Base-by-base conservation (phyloP, 1,140 invertebrate genomes). In the Drosophila ohnishii region DNA sequence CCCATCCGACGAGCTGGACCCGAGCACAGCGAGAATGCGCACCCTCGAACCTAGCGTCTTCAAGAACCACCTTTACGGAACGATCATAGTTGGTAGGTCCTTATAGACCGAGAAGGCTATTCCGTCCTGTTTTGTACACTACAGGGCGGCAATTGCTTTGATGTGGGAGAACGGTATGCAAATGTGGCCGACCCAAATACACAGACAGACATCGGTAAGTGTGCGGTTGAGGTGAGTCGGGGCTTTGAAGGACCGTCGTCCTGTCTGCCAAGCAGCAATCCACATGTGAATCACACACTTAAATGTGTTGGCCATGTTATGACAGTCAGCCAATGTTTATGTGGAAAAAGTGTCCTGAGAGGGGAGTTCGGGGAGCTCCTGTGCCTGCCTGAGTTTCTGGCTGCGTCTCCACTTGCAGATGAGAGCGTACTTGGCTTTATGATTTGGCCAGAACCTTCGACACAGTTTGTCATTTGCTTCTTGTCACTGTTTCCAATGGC, bases 251-350 rank as follows among this genome's bases (percentile, higher is more conserved):
- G 22, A 37, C 25, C 19, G 16, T 30, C 32, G 13, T 64, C 25
- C 11, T 10, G 61, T 32, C 34, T 39, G 60, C 14, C 61, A 67
- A 77, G 51, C 75, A 47, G 55, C 65, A 62, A 79, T 44, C 60
- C 61, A 65, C 58, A 65, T 83, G 76, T 82, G 64, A 74, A 82
- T 82, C 69, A 79, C 64, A 84, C 70, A 39, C 67, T 66, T 57
- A 47, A 69, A 69, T 69, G 25, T 57, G 67, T 47, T 75, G 65
- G 58, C 28, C 63, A 66, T 78, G 74, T 80, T 85, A 70, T 82
- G 59, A 28, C 37, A 50, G 65, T 51, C 59, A 78, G 51, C 59
- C 58, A 71, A 67, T 71, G 77, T 60, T 74, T 80, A 81, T 80
- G 77, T 67, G 47, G 77, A 85, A 80, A 77, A 65, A 75, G 44